Evolutionary conservation across 2,113 vertebrate species (phyloP), one percentile per base, ranked within the genome.

Genomic region (Calidris pygmaea): DNA sequence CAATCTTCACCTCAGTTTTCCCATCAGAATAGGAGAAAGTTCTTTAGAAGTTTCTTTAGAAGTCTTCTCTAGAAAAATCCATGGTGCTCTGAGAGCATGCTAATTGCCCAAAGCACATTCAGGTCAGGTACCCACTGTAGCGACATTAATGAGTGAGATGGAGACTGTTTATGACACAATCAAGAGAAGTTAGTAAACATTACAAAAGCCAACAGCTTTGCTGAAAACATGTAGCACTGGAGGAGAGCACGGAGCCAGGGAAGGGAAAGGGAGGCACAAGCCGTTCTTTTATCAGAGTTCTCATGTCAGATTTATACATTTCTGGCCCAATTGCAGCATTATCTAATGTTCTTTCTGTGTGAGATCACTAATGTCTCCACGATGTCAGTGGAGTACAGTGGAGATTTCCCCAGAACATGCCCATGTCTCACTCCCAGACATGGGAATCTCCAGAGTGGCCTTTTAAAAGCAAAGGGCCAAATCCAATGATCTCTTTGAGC

Each of bases 181-280:
- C 96, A 96, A 75, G 91, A 37, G 15, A 96, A 94, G 94, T 95
- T 95, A 59, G 87, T 89, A 95, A 97, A 97, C 93, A 96, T 60
- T 8, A 32, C 70, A 85, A 81, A 92, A 93, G 74, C 91, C 91
- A 87, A 48, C 53, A 87, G 91, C 27, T 90, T 82, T 68, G 2
- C 0, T 70, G 87, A 53, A 93, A 90, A 58, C 1, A 55, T 1
- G 4, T 3, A 70, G 62, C 56, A 4, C 62, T 41, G n/a, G n/a
- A n/a, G 56, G 76, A 56, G 70, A 84, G 4, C 43, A 30, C 27
- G 4, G 74, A 50, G 63, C 32, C 18, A 21, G 32, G 41, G 37
- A 58, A 70, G 41, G 71, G 32, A 87, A 59, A 63, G 39, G 29
- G 37, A 72, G 21, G 56, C 34, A 59, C 15, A 29, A 72, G n/a